These are phyloP conservation scores for Folsomia manolachei DNA, from an alignment of 2,888 invertebrate species.

Conservation along the genomic window DNA sequence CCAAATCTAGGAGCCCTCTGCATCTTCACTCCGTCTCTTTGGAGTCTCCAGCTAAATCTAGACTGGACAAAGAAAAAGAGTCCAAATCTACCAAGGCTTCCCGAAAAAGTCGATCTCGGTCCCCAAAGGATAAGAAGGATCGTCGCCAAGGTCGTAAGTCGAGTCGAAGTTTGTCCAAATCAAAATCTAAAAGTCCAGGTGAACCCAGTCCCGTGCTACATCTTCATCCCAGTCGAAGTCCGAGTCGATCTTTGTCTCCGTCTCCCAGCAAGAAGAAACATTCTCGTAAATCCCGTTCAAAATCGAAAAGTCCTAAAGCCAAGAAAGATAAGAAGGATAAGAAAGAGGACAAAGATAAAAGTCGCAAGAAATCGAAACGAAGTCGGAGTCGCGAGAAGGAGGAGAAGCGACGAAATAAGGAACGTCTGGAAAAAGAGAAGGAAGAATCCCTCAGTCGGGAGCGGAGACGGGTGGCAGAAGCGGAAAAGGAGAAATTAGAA, in stretches of 20 bases:
- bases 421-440: conserved; percentile 27
- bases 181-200: conserved; percentile 23
- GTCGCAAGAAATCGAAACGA: conserved; percentile 25
- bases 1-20: too few species aligned
- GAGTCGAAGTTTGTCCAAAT: too few species aligned
- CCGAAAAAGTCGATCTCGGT: conserved; percentile 24
- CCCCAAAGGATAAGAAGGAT: too few species aligned
- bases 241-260: not conserved
- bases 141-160: too few species aligned
- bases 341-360: conserved; percentile 25
- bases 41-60: not conserved
- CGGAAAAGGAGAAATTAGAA: conserved; percentile 21
- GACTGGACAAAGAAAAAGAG: not conserved
- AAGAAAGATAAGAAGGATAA: conserved; percentile 19
- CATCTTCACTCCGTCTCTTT: too few species aligned
- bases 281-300: conserved; percentile 28
- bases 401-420: conserved; percentile 8
- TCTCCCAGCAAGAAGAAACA: not conserved
- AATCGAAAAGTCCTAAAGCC: conserved; percentile 14
- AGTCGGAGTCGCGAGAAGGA: conserved; percentile 22
- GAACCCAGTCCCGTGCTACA: not conserved
- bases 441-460: conserved; percentile 32
- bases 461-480: conserved; percentile 30
- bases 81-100: conserved; percentile 20
- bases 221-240: not conserved